Percentiles rank a stretch among this genome's conserved stretches.
Conservation (phyloP, 1,140 invertebrate species). For the Anoplophora glabripennis region DNA sequence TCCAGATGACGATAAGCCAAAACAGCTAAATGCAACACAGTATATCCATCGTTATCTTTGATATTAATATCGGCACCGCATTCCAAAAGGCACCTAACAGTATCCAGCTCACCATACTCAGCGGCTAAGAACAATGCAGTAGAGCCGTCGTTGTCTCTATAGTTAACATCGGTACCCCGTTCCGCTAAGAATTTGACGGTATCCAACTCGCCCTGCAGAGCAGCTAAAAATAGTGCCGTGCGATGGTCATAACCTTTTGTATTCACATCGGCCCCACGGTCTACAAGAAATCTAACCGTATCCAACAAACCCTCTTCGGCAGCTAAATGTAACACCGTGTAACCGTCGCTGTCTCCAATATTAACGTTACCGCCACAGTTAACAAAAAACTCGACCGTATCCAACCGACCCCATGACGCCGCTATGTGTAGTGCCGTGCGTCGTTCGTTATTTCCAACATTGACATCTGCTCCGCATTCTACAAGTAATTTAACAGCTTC, state of each 20-base stretch:
- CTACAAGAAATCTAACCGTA: conserved; percentile 39
- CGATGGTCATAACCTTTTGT: conserved; percentile 9
- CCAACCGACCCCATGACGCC: conserved; percentile 70
- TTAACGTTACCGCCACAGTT: conserved; percentile 24
- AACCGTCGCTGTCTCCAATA: conserved; percentile 20
- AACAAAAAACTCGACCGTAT: conserved; percentile 40
- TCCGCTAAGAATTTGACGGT: conserved; percentile 38
- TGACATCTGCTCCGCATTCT: conserved; percentile 24
- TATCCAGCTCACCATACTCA: conserved; percentile 40
- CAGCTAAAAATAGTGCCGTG: conserved; percentile 53
- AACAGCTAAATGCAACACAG: too few species aligned
- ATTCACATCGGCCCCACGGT: conserved; percentile 22
- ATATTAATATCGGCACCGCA: conserved; percentile 7
- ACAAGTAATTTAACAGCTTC: conserved; percentile 30
- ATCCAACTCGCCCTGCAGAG: conserved; percentile 51
- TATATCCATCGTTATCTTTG: too few species aligned
- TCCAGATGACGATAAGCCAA: too few species aligned
- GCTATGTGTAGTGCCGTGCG: conserved; percentile 52
- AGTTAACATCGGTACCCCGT: conserved; percentile 25
- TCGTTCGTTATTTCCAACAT: conserved; percentile 18
- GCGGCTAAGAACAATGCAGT: conserved; percentile 49
- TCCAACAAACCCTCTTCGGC: conserved; percentile 68
- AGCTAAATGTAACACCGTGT: conserved; percentile 33
- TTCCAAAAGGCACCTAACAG: conserved; percentile 40
- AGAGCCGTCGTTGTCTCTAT: conserved; percentile 2